These are phyloP conservation scores for Diachasma alloeum DNA, from an alignment of 1,140 invertebrate species.

Conservation along the genomic window DNA sequence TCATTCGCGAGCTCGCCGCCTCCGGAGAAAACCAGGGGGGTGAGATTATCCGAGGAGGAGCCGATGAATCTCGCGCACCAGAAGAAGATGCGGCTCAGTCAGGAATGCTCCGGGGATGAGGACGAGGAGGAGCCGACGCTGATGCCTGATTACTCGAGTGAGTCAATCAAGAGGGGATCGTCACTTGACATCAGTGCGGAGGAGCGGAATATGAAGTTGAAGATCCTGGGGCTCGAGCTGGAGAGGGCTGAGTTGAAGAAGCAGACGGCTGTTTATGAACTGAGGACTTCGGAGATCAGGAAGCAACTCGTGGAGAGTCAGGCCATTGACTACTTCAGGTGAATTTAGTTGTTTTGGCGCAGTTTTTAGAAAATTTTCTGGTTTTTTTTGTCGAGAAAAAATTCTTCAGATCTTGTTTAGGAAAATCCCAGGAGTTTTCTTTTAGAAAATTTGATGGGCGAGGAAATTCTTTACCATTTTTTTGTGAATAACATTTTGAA, in stretches of 20 bases:
- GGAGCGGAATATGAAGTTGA: slow-evolving; percentile 43
- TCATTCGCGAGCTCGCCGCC: neutral
- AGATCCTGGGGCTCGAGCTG: slow-evolving; percentile 38
- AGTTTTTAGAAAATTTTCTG: no score
- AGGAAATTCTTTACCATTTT: no score
- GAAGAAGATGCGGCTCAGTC: neutral
- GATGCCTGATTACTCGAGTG: slow-evolving; percentile 28
- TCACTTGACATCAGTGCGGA: slow-evolving; percentile 12
- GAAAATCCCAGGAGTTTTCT: no score
- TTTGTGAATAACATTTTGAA: no score
- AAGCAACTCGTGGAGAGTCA: slow-evolving; percentile 37
- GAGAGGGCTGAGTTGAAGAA: slow-evolving; percentile 41
- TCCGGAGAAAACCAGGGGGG: slow-evolving; percentile 16
- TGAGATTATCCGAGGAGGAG: slow-evolving; percentile 14
- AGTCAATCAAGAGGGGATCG: slow-evolving; percentile 17
- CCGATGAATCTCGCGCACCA: slow-evolving; percentile 31
- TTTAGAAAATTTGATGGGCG: no score
- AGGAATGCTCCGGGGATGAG: neutral
- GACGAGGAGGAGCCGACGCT: neutral
- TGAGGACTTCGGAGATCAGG: slow-evolving; percentile 42
- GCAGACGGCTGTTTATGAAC: slow-evolving; percentile 39
- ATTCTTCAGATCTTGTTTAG: no score
- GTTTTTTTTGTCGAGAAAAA: no score
- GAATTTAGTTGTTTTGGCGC: neutral
- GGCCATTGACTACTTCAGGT: slow-evolving; percentile 40